Percentiles rank a stretch among this genome's conserved stretches.
Evolutionary conservation across 2,113 vertebrate species (phyloP).

Genomic region (Octodon degus): DNA sequence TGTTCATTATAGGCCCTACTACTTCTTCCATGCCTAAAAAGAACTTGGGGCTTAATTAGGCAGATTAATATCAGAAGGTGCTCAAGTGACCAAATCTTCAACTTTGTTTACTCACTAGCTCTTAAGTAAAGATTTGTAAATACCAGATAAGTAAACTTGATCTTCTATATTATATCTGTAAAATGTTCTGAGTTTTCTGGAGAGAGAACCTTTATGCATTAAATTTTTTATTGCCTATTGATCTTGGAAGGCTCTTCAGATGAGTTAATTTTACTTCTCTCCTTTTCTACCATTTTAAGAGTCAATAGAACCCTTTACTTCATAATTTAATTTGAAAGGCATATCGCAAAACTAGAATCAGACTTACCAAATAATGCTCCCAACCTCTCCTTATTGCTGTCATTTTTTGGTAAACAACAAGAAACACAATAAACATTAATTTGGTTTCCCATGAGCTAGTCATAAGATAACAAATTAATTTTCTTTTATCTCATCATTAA

Average conservation of each 20-base stretch:
- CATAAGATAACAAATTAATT: neutral
- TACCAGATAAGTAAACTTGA: slow-evolving; percentile 15
- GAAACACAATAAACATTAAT: neutral
- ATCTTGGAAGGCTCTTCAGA: neutral
- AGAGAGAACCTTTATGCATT: neutral
- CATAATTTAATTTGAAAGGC: slow-evolving; percentile 12
- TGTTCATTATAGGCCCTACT: neutral
- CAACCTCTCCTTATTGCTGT: neutral
- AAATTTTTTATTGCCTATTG: neutral
- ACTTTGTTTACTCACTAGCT: neutral
- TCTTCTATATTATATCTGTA: neutral
- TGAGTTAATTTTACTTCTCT: neutral
- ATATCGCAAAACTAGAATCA: slow-evolving; percentile 7
- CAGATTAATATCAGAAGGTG: neutral
- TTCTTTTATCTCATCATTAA: slow-evolving; percentile 32
- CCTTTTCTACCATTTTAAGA: neutral
- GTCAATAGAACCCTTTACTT: neutral
- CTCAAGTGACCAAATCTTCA: neutral
- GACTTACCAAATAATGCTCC: neutral
- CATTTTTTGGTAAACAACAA: neutral
- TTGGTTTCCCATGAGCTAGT: neutral
- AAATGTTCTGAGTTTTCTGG: slow-evolving; percentile 49
- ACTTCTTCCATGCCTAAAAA: neutral
- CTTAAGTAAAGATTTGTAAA: neutral
- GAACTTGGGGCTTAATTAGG: neutral